These are phyloP conservation scores for Tethya wilhelma DNA, from an alignment of 37 sponge, comb jelly and placozoan genomes.

Conservation along the genomic window DNA sequence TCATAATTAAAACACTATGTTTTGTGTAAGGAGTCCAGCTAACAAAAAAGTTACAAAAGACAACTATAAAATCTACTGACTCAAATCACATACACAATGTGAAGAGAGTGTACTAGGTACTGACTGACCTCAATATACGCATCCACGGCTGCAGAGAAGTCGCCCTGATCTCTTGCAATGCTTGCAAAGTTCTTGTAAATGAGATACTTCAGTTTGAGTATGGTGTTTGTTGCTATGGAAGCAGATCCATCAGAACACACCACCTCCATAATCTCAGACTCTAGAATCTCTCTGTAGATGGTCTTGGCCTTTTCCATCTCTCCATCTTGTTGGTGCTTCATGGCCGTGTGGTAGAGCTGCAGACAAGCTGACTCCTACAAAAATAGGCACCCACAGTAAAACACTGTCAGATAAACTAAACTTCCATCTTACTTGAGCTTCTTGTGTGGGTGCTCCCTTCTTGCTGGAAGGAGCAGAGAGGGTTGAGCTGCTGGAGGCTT, in stretches of 20 bases:
- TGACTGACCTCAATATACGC: conserved; percentile 60
- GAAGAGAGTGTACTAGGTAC: background rate
- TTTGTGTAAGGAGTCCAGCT: too few relatives aligned
- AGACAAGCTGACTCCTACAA: conserved; percentile 66
- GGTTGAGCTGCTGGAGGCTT: conserved; percentile 19
- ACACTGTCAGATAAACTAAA: background rate
- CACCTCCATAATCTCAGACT: conserved; percentile 55
- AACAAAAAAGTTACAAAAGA: too few relatives aligned
- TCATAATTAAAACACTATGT: too few relatives aligned
- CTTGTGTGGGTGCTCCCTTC: conserved; percentile 48
- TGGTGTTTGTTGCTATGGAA: background rate
- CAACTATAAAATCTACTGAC: too few relatives aligned
- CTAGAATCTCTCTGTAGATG: conserved; percentile 64
- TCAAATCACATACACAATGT: background rate
- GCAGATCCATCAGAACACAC: background rate
- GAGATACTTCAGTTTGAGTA: conserved; percentile 60
- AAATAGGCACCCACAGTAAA: background rate
- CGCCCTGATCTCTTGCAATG: conserved; percentile 60
- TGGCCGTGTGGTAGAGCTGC: conserved; percentile 61
- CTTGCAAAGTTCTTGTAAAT: conserved; percentile 64
- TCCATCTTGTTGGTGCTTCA: conserved; percentile 64
- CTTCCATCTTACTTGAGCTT: conserved; percentile 54
- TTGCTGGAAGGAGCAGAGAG: conserved; percentile 28
- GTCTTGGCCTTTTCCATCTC: conserved; percentile 33
- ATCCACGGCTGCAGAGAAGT: conserved; percentile 58